Base-by-base conservation (phyloP, 2,797 vertebrate species). In the Catostomus latipinnis region DNA sequence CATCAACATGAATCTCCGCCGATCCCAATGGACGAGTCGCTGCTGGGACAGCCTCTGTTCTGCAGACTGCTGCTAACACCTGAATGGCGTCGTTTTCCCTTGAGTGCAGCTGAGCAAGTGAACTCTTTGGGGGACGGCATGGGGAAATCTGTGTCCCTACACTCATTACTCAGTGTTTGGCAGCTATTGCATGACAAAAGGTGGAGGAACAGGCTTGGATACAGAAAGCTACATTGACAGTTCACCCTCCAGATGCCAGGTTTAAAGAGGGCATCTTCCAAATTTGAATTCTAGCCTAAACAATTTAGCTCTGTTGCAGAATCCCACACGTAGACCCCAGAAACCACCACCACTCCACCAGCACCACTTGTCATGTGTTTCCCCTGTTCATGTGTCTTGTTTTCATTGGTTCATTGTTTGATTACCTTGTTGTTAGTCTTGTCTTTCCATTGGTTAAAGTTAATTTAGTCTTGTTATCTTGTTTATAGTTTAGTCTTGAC, bases 111-210 rank as follows among this genome's bases (percentile, higher is more conserved):
- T 1, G 45, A 72, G 53, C 62, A 62, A 5, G 34, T 54, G 49
- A 69, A 74, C 60, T 71, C 81, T 65, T 65, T 48, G n/a, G 74
- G 81, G 78, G 50, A 82, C 60, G 63, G 78, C 81, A 83, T 88
- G 78, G 82, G 89, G 85, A 88, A 88, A 83, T 87, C 88, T 81
- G 84, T 87, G 78, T 83, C 83, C 86, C 85, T 83, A 83, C 83
- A 88, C 82, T 90, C 88, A 57, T 71, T 80, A 75, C 80, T 69
- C 89, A 89, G 89, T 87, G 85, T 86, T 90, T 88, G 85, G 85
- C 88, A 87, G 90, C 82, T 85, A 89, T 89, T 89, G 89, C 54
- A 56, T 75, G 76, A 82, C 67, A 77, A 73, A 61, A 77, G 67
- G 45, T 50, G 76, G 71, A 48, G 58, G 61, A 71, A 57, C 86